Evolutionary conservation across 1,140 invertebrate species (phyloP), one percentile per base, ranked within the genome.

Genomic region (Drosophila elegans): DNA sequence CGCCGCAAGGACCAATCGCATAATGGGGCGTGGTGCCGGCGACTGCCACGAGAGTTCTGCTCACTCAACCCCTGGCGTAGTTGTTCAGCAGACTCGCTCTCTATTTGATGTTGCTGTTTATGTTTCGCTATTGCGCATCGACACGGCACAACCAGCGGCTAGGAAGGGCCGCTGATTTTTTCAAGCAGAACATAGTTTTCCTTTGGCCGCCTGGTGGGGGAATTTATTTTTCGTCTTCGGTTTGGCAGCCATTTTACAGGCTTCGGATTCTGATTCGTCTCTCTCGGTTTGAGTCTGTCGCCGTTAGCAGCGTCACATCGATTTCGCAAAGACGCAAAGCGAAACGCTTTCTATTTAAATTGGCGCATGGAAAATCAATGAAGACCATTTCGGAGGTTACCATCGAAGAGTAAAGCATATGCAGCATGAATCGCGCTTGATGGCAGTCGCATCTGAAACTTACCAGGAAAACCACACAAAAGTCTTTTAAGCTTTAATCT

Each of bases 1-100:
- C 74, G 83, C 84, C 80, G 80, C 89, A 91, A 91, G 88, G 88
- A 91, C 89, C 89, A 91, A 91, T 91, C 78, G 83, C 80, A 91
- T 80, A 82, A 91, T 84, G 78, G 89, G 89, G 89, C 89, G 89
- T 91, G 89, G 88, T 91, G 80, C 77, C 82, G 66, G 63, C 78
- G 61, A 64, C 80, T 29, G 36, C 41, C 71, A 60, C 63, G 61
- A 61, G 46, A 56, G 59, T 61, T 41, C 45, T 73, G 67, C 66
- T 27, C 36, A 54, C 67, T 55, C 49, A 62, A 56, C 56, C 44
- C 44, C 21, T 51, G 62, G 38, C 48, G 59, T 52, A 45, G 54
- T 57, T 63, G 52, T 78, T 72, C 66, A 57, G 71, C 62, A 73
- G 84, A 54, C 66, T 68, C 21, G 42, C 66, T 80, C 74, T 80